These are phyloP conservation scores for Murina feae DNA, from an alignment of 2,113 vertebrate genomes.

Conservation along the genomic window DNA sequence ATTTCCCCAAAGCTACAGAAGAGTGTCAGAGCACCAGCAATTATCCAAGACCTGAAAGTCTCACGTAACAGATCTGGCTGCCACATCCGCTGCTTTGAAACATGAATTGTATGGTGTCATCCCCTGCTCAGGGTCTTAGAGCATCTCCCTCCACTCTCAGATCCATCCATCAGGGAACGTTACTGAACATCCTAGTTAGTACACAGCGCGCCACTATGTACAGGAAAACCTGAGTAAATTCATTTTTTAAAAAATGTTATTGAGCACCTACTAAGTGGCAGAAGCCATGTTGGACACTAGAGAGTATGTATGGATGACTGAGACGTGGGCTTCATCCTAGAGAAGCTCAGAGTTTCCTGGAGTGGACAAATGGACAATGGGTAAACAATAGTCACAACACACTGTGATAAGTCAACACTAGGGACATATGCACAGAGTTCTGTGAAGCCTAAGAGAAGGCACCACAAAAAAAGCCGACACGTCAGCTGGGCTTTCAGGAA, in stretches of 20 bases:
- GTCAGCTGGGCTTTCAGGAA: not conserved
- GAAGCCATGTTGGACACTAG: not conserved
- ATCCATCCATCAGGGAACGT: not conserved
- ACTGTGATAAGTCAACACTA: not conserved
- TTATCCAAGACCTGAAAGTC: slow-evolving; percentile 2
- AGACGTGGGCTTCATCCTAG: not conserved
- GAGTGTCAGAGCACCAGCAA: not conserved
- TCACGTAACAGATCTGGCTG: slow-evolving; percentile 21
- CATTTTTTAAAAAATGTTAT: not conserved
- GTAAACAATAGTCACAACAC: not conserved
- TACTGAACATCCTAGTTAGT: not conserved
- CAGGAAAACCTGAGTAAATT: not conserved
- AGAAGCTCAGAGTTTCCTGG: not conserved
- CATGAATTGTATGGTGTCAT: not conserved
- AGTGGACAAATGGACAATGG: not conserved
- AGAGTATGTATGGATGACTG: not conserved
- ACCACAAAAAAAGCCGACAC: not conserved
- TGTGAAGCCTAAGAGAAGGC: not conserved
- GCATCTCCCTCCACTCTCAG: not conserved
- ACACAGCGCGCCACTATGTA: not conserved
- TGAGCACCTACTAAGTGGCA: not conserved
- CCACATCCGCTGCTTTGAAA: not conserved
- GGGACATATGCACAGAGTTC: not conserved
- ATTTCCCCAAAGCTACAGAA: slow-evolving; percentile 36
- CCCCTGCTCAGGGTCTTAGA: not conserved